Evolutionary conservation across 2,888 invertebrate genomes (phyloP), one percentile per base, ranked within the genome.

Genomic region (Ditylenchus weischeri): DNA sequence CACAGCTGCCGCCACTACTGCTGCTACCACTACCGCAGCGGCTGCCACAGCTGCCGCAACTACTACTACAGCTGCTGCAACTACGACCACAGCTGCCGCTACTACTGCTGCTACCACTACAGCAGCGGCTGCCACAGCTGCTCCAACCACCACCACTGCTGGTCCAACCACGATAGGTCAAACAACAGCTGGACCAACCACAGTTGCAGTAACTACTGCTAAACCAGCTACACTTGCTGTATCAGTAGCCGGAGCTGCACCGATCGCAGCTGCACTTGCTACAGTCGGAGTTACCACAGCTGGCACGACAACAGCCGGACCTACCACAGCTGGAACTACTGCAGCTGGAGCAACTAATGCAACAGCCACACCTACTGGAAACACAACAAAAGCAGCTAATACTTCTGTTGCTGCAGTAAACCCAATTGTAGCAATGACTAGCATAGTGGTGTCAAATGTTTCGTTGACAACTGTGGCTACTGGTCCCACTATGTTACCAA

Each of bases 11-110:
- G 8, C 29, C 13, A 54, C 64, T 0, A 7, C 47, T 29, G 23
- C 64, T 8, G 21, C 59, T 0, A 63, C 62, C 15, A 63, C 63
- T 13, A 43, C 21, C 23, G n/a, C 57, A 8, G 13, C 65, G n/a
- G 36, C 11, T 6, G 11, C 64, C 15, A 18, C 49, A 0, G 5
- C 38, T n/a, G 62, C 64, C 4, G 35, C 65, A 62, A 62, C 58
- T 11, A 15, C 60, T 35, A 60, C 60, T 23, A 57, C 60, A 13
- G 35, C 43, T 23, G 15, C 60, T 8, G 8, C 63, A 13, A 36
- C 64, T 5, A 57, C 23, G 5, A 57, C 19, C 23, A 35, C 58
- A 5, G 23, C 58, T 18, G 23, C 58, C 21, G 5, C 58, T 21
- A 6, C 58, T 21, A 6, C 58, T 50, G 50, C 21, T 3, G 50